These are phyloP conservation scores for Chloropsis hardwickii DNA, from an alignment of 2,113 vertebrate species.

Conservation along the genomic window DNA sequence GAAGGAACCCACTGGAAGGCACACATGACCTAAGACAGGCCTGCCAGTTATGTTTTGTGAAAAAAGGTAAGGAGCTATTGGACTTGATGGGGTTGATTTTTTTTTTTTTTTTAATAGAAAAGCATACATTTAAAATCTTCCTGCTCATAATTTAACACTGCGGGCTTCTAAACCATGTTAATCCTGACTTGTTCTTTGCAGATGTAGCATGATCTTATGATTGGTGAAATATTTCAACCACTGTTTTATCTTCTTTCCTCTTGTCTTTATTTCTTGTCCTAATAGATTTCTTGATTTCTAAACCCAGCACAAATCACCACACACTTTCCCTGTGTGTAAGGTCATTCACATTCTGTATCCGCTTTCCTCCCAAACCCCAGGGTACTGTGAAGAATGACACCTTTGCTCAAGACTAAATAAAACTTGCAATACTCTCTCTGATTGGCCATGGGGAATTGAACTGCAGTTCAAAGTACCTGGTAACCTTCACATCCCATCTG, in stretches of 20 bases:
- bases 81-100: not conserved
- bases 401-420: constrained; percentile 66
- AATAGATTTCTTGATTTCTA: not conserved
- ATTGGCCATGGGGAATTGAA: constrained; percentile 67
- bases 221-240: not conserved
- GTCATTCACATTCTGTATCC: constrained; percentile 59
- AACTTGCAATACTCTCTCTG: constrained; percentile 57
- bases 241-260: not conserved
- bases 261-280: constrained; percentile 15
- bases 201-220: not conserved
- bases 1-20: constrained; percentile 86
- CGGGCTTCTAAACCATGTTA: not conserved
- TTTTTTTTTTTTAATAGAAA: not conserved
- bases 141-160: not conserved
- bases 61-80: constrained; percentile 80
- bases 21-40: constrained; percentile 93
- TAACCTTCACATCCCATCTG: constrained; percentile 64
- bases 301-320: not conserved
- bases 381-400: constrained; percentile 58
- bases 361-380: constrained; percentile 62
- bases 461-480: constrained; percentile 63
- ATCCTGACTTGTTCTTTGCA: not conserved
- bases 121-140: not conserved
- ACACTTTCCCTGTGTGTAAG: not conserved
- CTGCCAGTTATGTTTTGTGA: constrained; percentile 88